Evolutionary conservation across 1,140 invertebrate species (phyloP).

Genomic region (Rhynchophorus ferrugineus): DNA sequence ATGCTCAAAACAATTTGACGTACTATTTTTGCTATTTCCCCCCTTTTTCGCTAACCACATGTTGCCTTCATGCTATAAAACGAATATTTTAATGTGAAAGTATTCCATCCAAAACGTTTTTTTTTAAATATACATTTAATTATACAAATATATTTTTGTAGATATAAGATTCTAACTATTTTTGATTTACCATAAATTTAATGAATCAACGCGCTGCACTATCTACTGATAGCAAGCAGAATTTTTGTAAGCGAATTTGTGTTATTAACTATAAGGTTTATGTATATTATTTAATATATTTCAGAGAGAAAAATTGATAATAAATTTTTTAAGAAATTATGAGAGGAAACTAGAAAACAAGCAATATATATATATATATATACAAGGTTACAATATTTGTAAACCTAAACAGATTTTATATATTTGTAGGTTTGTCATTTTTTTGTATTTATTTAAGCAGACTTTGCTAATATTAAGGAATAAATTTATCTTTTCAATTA

Average conservation of each 20-base stretch:
- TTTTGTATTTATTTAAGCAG: conserved; percentile 41
- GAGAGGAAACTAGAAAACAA: too few species aligned
- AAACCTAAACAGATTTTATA: conserved; percentile 36
- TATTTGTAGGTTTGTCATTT: conserved; percentile 32
- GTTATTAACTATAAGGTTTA: conserved; percentile 38
- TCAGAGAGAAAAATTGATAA: conserved; percentile 24
- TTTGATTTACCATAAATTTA: neutral
- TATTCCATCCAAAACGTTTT: too few species aligned
- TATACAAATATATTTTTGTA: too few species aligned
- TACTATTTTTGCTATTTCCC: too few species aligned
- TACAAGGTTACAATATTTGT: conserved; percentile 36
- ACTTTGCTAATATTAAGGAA: conserved; percentile 34
- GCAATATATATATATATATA: conserved; percentile 25
- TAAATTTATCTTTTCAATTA: conserved; percentile 21
- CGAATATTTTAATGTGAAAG: too few species aligned
- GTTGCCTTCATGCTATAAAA: neutral
- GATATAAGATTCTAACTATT: too few species aligned
- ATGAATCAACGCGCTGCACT: neutral
- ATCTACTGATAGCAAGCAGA: neutral
- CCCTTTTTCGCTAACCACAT: neutral
- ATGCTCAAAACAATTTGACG: too few species aligned
- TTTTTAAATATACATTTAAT: too few species aligned
- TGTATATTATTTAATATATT: conserved; percentile 31
- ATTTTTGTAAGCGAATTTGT: conserved; percentile 36
- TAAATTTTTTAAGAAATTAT: too few species aligned